Evolutionary conservation across 2,797 vertebrate genomes (phyloP).

Genomic region (Hippocampus kuda): DNA sequence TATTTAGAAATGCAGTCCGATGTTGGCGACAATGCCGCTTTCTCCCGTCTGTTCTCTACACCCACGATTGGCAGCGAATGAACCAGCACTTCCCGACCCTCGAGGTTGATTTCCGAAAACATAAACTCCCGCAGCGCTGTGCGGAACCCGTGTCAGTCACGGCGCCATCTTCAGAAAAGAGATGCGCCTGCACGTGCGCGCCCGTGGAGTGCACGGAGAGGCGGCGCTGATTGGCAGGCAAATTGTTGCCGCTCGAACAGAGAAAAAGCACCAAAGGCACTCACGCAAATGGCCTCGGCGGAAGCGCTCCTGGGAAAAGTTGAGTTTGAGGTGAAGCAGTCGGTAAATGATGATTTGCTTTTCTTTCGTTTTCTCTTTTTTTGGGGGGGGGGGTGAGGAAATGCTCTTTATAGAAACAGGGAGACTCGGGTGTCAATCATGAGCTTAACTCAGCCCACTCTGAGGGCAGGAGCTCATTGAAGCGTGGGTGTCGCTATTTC

Average conservation of each 20-base stretch:
- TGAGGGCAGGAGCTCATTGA: constrained; percentile 34
- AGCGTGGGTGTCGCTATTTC: constrained; percentile 22
- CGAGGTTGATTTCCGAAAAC: not conserved
- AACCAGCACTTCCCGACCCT: not conserved
- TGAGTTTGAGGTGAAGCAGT: constrained; percentile 35
- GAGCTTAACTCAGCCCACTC: constrained; percentile 17
- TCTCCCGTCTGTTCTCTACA: constrained; percentile 18
- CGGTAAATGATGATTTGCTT: constrained; percentile 27
- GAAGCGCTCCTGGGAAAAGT: constrained; percentile 23
- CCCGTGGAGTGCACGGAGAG: constrained; percentile 10
- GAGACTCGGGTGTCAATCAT: constrained; percentile 35
- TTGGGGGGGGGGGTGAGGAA: constrained; percentile 17
- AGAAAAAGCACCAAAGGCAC: constrained; percentile 37
- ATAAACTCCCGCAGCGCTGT: no score
- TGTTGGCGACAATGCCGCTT: constrained; percentile 19
- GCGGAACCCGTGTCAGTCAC: no score
- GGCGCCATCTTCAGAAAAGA: not conserved
- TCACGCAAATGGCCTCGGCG: constrained; percentile 37
- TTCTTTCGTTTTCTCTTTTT: constrained; percentile 14
- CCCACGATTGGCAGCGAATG: constrained; percentile 11
- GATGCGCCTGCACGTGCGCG: not conserved
- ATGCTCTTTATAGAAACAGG: constrained; percentile 39
- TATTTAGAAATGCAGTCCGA: constrained; percentile 26
- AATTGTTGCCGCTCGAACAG: constrained; percentile 43
- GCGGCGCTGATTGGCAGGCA: constrained; percentile 54